Evolutionary conservation across 2,888 invertebrate species (phyloP).

Genomic region (Drosophila affinis): DNA sequence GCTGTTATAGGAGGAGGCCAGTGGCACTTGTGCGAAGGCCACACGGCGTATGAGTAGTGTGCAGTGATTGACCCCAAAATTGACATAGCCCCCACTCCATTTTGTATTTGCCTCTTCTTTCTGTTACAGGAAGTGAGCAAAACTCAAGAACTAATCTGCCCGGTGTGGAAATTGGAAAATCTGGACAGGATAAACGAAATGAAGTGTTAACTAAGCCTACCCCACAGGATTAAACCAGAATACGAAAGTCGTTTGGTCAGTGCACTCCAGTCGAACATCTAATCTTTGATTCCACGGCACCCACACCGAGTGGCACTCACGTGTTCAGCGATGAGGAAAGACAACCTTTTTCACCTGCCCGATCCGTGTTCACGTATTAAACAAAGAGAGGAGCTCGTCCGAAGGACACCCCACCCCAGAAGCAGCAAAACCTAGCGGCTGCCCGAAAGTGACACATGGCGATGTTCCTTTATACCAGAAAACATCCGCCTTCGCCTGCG

Average conservation of each 20-base stretch:
- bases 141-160: no score
- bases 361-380: constrained; percentile 34
- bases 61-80: constrained; percentile 52
- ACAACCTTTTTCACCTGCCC: constrained; percentile 32
- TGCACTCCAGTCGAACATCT: no score
- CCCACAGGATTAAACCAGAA: no score
- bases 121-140: no score
- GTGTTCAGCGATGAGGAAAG: constrained; percentile 26
- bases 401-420: no score
- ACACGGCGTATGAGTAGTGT: constrained; percentile 65
- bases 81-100: constrained; percentile 21
- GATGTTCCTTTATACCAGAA: constrained; percentile 85
- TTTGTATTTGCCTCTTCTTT: background rate
- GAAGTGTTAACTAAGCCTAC: background rate
- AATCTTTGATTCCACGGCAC: background rate
- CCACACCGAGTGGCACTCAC: background rate
- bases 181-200: constrained; percentile 5
- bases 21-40: constrained; percentile 28
- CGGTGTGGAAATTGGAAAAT: constrained; percentile 4
- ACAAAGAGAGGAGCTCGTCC: no score
- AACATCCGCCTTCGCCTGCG: constrained; percentile 84
- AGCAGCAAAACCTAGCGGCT: constrained; percentile 31
- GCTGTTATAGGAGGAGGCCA: constrained; percentile 5
- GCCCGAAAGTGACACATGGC: constrained; percentile 84
- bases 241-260: no score